Conservation (phyloP, 1,140 invertebrate genomes). For the Fopius arisanus region DNA sequence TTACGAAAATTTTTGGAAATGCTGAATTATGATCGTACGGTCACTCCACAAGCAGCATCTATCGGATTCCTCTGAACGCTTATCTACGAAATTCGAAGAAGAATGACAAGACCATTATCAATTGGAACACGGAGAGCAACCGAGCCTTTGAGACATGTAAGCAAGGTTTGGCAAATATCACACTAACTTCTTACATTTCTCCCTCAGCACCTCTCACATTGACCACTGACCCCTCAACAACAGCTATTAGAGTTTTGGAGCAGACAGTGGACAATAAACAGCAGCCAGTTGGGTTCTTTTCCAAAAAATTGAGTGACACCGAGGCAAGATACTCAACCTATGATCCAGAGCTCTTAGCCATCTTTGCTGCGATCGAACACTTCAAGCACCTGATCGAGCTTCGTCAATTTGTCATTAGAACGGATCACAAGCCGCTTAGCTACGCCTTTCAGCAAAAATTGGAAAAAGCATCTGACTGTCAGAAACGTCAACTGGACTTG, state of each 20-base stretch:
- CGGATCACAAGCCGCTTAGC: slow-evolving; percentile 60
- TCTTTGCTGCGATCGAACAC: no score
- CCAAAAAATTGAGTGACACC: slow-evolving; percentile 47
- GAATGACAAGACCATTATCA: slow-evolving; percentile 44
- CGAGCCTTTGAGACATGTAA: slow-evolving; percentile 57
- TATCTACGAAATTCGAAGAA: slow-evolving; percentile 32
- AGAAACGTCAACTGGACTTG: slow-evolving; percentile 37
- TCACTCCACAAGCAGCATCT: slow-evolving; percentile 41
- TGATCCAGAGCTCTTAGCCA: no score
- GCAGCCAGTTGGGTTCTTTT: slow-evolving; percentile 49
- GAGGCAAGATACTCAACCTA: no score
- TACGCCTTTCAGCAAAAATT: no score
- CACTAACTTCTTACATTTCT: slow-evolving; percentile 41
- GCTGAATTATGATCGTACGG: slow-evolving; percentile 54
- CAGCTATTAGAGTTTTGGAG: slow-evolving; percentile 52
- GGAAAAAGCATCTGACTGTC: slow-evolving; percentile 21
- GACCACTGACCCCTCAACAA: slow-evolving; percentile 53
- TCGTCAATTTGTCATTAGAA: no score
- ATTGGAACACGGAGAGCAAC: slow-evolving; percentile 43
- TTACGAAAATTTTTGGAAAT: slow-evolving; percentile 57
- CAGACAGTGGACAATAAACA: slow-evolving; percentile 41
- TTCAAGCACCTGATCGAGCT: no score
- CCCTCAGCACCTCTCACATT: slow-evolving; percentile 34
- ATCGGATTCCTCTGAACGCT: slow-evolving; percentile 37
- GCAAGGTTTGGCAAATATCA: slow-evolving; percentile 42